Evolutionary conservation across 2,797 vertebrate species (phyloP), one percentile per base, ranked within the genome.

Genomic region (Meriones psammophilus): DNA sequence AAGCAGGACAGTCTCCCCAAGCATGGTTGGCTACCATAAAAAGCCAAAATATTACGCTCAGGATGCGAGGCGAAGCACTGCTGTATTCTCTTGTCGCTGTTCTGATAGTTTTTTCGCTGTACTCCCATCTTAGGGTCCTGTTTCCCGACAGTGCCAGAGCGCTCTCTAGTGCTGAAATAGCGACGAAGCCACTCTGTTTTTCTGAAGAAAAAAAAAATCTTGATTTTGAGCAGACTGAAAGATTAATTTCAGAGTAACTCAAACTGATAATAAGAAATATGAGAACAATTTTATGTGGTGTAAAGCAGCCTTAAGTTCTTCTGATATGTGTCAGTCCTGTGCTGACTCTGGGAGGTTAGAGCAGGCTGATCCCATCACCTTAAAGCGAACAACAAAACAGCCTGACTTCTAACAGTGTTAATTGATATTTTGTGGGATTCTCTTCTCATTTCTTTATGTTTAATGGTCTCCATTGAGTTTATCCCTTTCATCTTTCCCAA

Each of bases 111-210:
- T 15, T 39, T 20, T 4, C 5, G 0, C 5, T 2, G 14, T 3
- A 0, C 13, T 12, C 26, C 26, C 56, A 20, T 42, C 26, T 14
- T 60, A 0, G 13, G 12, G 2, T 36, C 46, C n/a, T 79, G 5
- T 84, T 88, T 92, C 89, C 81, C 78, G n/a, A 91, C 76, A 46
- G 88, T 94, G 71, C 81, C 33, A 79, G 85, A 50, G 60, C 12
- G 88, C 96, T 97, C 96, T 96, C 97, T 97, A 78, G 97, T 92
- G 97, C 42, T 88, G 8, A 1, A 17, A 86, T 1, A 5, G 18
- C 14, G 13, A 73, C 26, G 62, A 66, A 7, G 33, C 28, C 33
- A 46, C 30, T 85, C 54, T 79, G 66, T 36, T 89, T 87, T 62
- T 1, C 39, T 92, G 88, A 58, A 14, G 26, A 56, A 60, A 81